These are phyloP conservation scores for Iselma pallidipennis DNA, from an alignment of 2,888 invertebrate genomes.

Conservation along the genomic window DNA sequence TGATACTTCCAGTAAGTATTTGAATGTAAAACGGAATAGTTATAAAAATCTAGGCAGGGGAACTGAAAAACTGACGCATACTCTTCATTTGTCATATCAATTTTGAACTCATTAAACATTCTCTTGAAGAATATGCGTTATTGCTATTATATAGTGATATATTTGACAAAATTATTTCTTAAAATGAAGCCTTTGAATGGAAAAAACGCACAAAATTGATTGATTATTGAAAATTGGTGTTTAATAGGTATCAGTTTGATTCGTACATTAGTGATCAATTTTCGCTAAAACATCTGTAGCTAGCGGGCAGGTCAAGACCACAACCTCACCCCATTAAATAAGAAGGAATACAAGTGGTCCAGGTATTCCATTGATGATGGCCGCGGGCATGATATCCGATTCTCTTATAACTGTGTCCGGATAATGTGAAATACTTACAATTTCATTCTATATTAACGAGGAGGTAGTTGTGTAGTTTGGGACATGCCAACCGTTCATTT, in stretches of 20 bases:
- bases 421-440: constrained; percentile 25
- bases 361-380: constrained; percentile 44
- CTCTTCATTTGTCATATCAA: too few relatives aligned
- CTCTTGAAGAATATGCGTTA: too few relatives aligned
- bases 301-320: constrained; percentile 19
- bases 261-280: not conserved
- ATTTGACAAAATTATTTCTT: too few relatives aligned
- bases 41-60: too few relatives aligned
- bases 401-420: constrained; percentile 9
- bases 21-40: too few relatives aligned
- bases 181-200: too few relatives aligned
- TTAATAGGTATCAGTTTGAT: not conserved
- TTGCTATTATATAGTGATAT: too few relatives aligned
- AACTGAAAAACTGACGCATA: too few relatives aligned
- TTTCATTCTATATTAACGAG: constrained; percentile 32
- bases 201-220: too few relatives aligned
- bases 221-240: too few relatives aligned
- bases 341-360: constrained; percentile 34
- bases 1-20: constrained; percentile 54
- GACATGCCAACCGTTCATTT: constrained; percentile 32
- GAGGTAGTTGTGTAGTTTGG: constrained; percentile 35
- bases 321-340: constrained; percentile 35
- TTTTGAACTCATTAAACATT: too few relatives aligned
- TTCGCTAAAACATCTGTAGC: not conserved
- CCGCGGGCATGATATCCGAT: constrained; percentile 26